These are phyloP conservation scores for Lagenorhynchus albirostris DNA, from an alignment of 2,113 vertebrate species.

Conservation along the genomic window DNA sequence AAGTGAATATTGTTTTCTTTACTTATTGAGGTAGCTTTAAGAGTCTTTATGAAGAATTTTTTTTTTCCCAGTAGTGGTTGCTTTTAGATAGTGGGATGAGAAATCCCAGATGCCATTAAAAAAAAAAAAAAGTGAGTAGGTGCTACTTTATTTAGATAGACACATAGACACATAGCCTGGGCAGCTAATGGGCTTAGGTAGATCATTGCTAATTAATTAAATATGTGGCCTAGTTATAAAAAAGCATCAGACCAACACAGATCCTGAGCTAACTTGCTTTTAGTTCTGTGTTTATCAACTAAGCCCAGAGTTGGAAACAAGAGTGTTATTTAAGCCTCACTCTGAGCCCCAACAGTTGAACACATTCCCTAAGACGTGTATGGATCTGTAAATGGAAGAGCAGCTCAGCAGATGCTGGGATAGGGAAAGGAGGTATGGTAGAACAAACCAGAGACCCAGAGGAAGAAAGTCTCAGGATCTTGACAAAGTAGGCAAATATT, in stretches of 20 bases:
- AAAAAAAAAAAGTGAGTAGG: constrained; percentile 25
- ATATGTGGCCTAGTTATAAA: constrained; percentile 53
- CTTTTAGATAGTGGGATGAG: neutral
- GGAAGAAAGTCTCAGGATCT: neutral
- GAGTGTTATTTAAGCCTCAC: neutral
- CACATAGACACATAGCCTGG: constrained; percentile 52
- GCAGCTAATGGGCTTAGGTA: constrained; percentile 64
- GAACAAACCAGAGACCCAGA: neutral
- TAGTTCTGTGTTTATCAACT: neutral
- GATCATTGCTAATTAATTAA: constrained; percentile 71
- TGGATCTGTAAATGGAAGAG: neutral
- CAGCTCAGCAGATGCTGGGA: neutral
- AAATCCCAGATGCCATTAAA: neutral
- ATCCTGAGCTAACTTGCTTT: neutral
- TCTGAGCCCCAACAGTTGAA: neutral
- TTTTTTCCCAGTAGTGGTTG: neutral
- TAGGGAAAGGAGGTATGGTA: fast-evolving
- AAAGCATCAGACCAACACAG: neutral
- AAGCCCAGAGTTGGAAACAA: neutral
- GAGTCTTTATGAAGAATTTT: neutral
- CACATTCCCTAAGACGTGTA: neutral
- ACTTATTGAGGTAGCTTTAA: neutral
- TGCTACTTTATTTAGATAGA: constrained; percentile 34
- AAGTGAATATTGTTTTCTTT: neutral
- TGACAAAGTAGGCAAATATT: neutral